Evolutionary conservation across 1,140 invertebrate genomes (phyloP), one percentile per base, ranked within the genome.

Genomic region (Notospermus geniculatus): DNA sequence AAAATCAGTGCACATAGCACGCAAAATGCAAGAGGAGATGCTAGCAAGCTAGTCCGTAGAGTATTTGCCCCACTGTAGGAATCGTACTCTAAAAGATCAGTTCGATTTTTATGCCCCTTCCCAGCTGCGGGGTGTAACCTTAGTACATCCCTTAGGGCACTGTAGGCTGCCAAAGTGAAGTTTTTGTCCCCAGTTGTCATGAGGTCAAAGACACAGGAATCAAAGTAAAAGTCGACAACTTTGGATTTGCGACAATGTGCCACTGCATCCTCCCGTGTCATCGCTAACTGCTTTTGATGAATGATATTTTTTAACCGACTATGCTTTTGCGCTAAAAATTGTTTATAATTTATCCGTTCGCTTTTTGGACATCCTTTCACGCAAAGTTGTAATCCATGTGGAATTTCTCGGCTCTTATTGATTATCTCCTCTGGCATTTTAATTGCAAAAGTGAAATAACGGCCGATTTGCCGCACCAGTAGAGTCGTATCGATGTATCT

Each of bases 191-290:
- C 85, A 0, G 85, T 85, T 1, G 82, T 83, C 77, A 86, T 77
- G 54, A 85, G 74, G 70, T 87, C 86, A 67, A 86, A 87, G 52
- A 86, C 82, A 74, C 86, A 87, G 57, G 84, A 84, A 70, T 87
- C 85, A 57, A 87, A 78, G 70, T 85, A 86, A 66, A 83, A 81
- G 66, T 84, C 85, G 17, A 83, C 83, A 25, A 86, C 63, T 46
- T 78, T 74, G 5, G 74, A 70, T 17, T 76, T 64, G 17, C 76
- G 67, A 59, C 83, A 85, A 19, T 75, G 58, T 11, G 68, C 67
- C 29, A 75, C 61, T 1, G 80, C 81, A 36, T 74, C 63, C 7
- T 70, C 62, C 22, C 72, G 61, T 9, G 66, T 17, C 65, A 72
- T 71, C 59, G 58, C 68, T 1, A 72, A 15, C 28, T 36, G 57